A percentile compares a stretch with the other conserved stretches of the same genome.
phyloP scores from a whole-genome alignment of 2,113 vertebrate species.

The Pan troglodytes region NHGRI_mPanTro3-v2.1_pri NC_072401.2:160771501-160772000 shows the following conservation, averaged over 20 bases:
- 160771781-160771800: constrained; percentile 3
- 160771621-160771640: background rate
- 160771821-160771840: background rate
- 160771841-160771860: background rate
- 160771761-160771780: background rate
- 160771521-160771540: no score
- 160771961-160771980: no score
- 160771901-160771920: no score
- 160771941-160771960: no score
- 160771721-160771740: background rate
- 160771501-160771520: no score
- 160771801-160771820: background rate
- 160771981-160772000: no score
- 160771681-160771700: background rate
- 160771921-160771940: no score
- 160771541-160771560: background rate
- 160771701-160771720: background rate
- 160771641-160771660: background rate
- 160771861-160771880: no score
- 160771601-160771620: background rate
- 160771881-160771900: no score
- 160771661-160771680: background rate
- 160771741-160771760: background rate
- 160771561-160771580: background rate
- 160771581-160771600: background rate